A percentile compares a stretch with the other conserved stretches of the same genome.
Evolutionary conservation across 2,888 invertebrate species (phyloP).

Genomic region (Thecophora atra): DNA sequence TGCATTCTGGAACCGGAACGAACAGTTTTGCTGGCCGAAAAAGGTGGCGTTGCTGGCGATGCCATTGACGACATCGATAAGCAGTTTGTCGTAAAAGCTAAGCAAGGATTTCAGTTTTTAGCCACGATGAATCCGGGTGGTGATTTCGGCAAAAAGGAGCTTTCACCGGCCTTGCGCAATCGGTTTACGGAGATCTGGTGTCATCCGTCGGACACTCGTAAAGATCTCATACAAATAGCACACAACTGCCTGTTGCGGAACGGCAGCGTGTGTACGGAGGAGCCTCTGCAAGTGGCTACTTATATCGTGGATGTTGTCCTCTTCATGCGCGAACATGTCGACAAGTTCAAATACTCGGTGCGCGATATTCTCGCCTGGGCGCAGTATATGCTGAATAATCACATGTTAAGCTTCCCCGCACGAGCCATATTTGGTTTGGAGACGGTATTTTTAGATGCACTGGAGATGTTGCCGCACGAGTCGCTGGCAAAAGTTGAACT

Average conservation of each 20-base stretch:
- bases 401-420: constrained; percentile 64
- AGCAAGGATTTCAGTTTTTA: constrained; percentile 85
- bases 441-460: constrained; percentile 89
- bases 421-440: constrained; percentile 91
- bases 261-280: constrained; percentile 63
- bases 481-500: constrained; percentile 68
- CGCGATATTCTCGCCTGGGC: constrained; percentile 95
- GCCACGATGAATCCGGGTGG: constrained; percentile 99
- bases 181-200: constrained; percentile 99
- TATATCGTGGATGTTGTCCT: constrained; percentile 83
- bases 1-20: constrained; percentile 94
- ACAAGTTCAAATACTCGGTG: constrained; percentile 85
- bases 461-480: constrained; percentile 82
- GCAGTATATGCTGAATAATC: constrained; percentile 75
- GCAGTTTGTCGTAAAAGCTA: constrained; percentile 73
- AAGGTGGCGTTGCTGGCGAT: constrained; percentile 71
- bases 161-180: constrained; percentile 96
- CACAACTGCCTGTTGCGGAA: constrained; percentile 78
- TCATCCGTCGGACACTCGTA: constrained; percentile 75
- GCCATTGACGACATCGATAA: constrained; percentile 52
- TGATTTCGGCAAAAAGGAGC: constrained; percentile 98
- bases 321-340: constrained; percentile 80
- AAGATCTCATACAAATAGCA: constrained; percentile 83
- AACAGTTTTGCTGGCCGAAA: constrained; percentile 89
- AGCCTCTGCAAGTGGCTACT: constrained; percentile 70